Evolutionary conservation across 2,113 vertebrate species (phyloP), one percentile per base, ranked within the genome.

Genomic region (Edolisoma coerulescens): DNA sequence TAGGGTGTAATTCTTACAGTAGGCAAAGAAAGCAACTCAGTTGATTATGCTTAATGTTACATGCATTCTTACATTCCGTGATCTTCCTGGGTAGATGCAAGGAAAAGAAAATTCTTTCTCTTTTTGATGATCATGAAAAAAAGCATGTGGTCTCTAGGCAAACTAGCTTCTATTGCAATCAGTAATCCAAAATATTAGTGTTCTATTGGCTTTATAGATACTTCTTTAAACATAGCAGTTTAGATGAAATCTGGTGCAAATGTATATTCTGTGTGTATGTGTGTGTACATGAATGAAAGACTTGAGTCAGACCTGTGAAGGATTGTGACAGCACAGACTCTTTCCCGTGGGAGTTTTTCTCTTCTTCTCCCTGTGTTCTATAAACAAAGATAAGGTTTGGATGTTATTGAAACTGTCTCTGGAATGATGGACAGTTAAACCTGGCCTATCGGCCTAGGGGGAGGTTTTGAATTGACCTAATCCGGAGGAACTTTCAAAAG

Each of bases 121-220:
- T 59, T 73, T 71, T 30, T 44, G 24, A 45, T 70, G 10, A 59
- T 11, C 14, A 16, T 57, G 60, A 12, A 69, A 57, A 84, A 90
- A 42, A 28, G 0, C 6, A 19, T 44, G 13, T 1, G 0, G 2
- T 33, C 10, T 60, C 16, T 89, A 60, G 16, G 10, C 12, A 65
- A 84, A 64, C 4, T 47, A 35, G 2, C 11, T 69, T 74, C n/a
- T 61, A 18, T 42, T 65, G 26, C 27, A 57, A 26, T 53, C 9
- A 76, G 37, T 70, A 93, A 70, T 68, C 59, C 44, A 45, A 87
- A 64, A 54, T 75, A 39, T 20, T 44, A n/a, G 8, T 60, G 17
- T 68, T 86, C 15, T 11, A 78, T n/a, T n/a, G n/a, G 11, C 20
- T 73, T 3, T 32, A 6, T 14, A 65, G 12, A 33, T 60, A 16